Conservation (phyloP, 1,140 invertebrate species). For the Hylyphantes graminicola region DNA sequence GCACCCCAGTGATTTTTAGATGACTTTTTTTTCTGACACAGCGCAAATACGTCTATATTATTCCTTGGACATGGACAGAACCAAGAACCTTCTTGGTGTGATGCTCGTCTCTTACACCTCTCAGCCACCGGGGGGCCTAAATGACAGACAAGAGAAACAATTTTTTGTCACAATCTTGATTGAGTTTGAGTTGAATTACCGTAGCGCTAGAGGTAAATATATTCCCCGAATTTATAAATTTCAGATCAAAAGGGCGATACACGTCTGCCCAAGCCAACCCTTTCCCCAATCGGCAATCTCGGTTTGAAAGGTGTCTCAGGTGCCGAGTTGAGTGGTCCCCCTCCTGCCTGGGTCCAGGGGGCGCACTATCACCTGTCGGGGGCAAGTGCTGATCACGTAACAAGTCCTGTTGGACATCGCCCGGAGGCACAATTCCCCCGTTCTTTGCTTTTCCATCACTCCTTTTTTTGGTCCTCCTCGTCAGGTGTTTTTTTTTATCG, state of each 20-base stretch:
- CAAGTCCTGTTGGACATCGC: slow-evolving; percentile 57
- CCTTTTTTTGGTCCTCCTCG: slow-evolving; percentile 8
- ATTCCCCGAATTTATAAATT: background rate
- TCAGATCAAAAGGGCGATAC: background rate
- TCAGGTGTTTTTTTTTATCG: background rate
- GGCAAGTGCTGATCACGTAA: slow-evolving; percentile 59
- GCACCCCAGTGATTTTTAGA: no score
- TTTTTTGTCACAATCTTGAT: no score
- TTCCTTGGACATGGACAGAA: no score
- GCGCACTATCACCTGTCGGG: slow-evolving; percentile 54
- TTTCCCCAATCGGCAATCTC: slow-evolving; percentile 8
- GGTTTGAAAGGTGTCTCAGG: slow-evolving; percentile 32
- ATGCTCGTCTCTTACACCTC: no score
- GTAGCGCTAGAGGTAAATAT: no score
- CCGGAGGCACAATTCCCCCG: slow-evolving; percentile 8
- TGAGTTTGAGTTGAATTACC: no score
- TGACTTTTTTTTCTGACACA: no score
- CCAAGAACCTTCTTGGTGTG: no score
- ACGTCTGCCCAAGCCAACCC: background rate
- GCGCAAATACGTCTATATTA: no score
- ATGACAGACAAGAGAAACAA: no score
- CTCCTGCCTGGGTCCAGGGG: slow-evolving; percentile 7
- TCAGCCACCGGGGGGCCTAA: no score
- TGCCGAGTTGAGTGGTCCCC: slow-evolving; percentile 32
- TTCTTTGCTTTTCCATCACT: slow-evolving; percentile 6